Evolutionary conservation across 1,140 invertebrate species (phyloP).

Genomic region (Carposina sasakii): DNA sequence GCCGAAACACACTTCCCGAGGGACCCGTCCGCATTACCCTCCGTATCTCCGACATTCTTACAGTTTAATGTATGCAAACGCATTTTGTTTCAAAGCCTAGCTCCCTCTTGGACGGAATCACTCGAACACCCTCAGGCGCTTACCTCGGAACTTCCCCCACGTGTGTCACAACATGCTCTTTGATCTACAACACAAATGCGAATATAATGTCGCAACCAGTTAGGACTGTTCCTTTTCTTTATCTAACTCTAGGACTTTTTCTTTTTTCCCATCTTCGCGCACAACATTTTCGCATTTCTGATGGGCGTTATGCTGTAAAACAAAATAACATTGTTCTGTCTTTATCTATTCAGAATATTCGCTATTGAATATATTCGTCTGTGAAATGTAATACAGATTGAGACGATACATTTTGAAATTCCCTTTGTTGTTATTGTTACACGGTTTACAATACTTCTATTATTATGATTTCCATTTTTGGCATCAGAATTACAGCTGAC

Average conservation of each 20-base stretch:
- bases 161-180: constrained; percentile 65
- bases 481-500: constrained; percentile 27
- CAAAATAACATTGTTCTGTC: constrained; percentile 52
- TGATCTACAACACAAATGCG: constrained; percentile 67
- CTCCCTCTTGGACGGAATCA: constrained; percentile 62
- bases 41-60: constrained; percentile 69
- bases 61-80: constrained; percentile 71
- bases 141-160: constrained; percentile 48
- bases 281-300: constrained; percentile 46
- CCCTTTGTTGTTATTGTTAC: constrained; percentile 28
- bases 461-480: not conserved
- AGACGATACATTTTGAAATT: constrained; percentile 39
- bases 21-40: constrained; percentile 49
- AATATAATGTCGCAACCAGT: constrained; percentile 66
- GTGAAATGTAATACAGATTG: constrained; percentile 47
- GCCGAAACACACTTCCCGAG: constrained; percentile 60
- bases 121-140: constrained; percentile 43
- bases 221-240: constrained; percentile 55
- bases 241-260: constrained; percentile 46
- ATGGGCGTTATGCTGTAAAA: constrained; percentile 41
- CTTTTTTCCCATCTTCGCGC: constrained; percentile 33
- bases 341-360: constrained; percentile 41
- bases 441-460: too few relatives aligned
- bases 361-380: constrained; percentile 52
- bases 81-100: constrained; percentile 71